A percentile compares a stretch with the other conserved stretches of the same genome.
Conservation (phyloP, 2,888 invertebrate species). For the Loripinus fragilis region DNA sequence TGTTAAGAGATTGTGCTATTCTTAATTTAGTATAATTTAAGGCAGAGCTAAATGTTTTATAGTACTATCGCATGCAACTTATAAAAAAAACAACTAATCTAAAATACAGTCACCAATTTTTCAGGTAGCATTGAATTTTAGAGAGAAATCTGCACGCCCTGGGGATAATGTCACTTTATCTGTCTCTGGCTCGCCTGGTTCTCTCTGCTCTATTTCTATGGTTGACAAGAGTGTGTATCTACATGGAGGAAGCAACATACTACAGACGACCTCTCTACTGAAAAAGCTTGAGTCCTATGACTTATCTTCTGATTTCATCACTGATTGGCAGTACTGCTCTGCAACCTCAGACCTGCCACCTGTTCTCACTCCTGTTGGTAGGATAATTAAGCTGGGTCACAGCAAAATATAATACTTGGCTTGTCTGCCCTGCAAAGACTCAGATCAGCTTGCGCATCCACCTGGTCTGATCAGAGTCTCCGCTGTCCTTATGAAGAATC, state of each 20-base stretch:
- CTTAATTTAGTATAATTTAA: no score
- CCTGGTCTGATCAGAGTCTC: no score
- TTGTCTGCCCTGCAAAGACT: no score
- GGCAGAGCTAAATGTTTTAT: no score
- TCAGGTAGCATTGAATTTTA: conserved; percentile 76
- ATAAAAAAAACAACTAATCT: no score
- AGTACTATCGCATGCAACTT: no score
- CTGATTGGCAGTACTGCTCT: conserved; percentile 55
- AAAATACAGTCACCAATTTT: no score
- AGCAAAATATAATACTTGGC: no score
- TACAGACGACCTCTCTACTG: conserved; percentile 36
- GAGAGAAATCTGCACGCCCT: conserved; percentile 84
- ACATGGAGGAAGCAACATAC: conserved; percentile 72
- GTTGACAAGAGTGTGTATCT: conserved; percentile 86
- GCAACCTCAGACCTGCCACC: conserved; percentile 42
- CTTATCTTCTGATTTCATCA: conserved; percentile 56
- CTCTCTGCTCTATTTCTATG: conserved; percentile 86
- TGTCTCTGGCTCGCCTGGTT: conserved; percentile 85
- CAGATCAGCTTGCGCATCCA: no score
- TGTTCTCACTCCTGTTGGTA: conserved; percentile 25
- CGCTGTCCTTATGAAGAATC: no score
- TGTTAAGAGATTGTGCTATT: no score
- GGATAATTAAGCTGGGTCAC: no score
- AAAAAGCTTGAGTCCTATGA: conserved; percentile 45
- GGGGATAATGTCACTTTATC: conserved; percentile 85